Evolutionary conservation across 35 echinoderm and acorn worm species (phyloP).

Genomic region (Ophioderma brevispina): DNA sequence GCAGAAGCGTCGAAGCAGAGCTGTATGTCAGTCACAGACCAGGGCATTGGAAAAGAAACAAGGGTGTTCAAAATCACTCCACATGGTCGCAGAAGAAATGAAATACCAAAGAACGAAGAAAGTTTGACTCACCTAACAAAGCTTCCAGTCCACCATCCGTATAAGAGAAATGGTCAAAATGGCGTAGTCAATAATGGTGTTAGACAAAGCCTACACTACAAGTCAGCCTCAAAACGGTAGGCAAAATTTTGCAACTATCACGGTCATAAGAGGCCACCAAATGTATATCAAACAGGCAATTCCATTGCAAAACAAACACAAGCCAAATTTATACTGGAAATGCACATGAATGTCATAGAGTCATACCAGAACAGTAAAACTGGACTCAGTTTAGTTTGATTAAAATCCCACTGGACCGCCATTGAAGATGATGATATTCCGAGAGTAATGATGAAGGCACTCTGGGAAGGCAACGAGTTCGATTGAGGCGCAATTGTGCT

Average conservation of each 20-base stretch:
- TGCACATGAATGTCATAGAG: neutral
- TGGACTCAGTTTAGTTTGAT: neutral
- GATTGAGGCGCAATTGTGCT: neutral
- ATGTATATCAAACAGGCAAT: neutral
- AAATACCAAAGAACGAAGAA: neutral
- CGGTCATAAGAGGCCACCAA: too few relatives aligned
- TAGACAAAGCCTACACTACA: too few relatives aligned
- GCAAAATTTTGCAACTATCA: too few relatives aligned
- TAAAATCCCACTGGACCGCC: neutral
- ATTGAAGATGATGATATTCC: neutral
- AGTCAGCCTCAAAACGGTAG: too few relatives aligned
- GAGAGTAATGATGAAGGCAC: neutral
- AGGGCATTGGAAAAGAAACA: neutral
- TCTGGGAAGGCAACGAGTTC: neutral
- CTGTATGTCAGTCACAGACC: neutral
- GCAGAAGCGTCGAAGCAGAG: neutral
- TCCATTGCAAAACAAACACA: neutral
- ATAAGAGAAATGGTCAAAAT: neutral
- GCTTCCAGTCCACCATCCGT: too few relatives aligned
- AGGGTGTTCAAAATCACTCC: neutral
- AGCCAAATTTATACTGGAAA: neutral
- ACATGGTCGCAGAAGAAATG: neutral
- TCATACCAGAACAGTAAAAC: neutral
- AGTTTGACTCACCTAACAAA: neutral
- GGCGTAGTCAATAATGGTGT: too few relatives aligned